A percentile compares a stretch with the other conserved stretches of the same genome.
Conservation (phyloP, 1,140 invertebrate genomes). For the Matsumurasca onukii region DNA sequence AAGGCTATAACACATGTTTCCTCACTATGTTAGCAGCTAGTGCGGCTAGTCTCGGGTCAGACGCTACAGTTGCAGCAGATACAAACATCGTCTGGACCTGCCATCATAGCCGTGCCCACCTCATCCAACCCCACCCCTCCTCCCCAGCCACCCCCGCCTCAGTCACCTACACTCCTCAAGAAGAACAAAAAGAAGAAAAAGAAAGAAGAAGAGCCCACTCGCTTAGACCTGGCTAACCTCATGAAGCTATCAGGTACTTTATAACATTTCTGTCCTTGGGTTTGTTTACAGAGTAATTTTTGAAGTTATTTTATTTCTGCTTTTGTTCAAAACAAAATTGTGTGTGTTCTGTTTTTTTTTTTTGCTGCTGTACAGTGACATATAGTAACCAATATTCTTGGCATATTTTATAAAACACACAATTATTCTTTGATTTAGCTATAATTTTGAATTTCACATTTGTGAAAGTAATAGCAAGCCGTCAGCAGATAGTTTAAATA, state of each 20-base stretch:
- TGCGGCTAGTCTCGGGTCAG: conserved; percentile 45
- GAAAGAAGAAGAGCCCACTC: conserved; percentile 54
- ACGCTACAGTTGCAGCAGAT: conserved; percentile 53
- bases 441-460: too few species aligned
- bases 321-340: not conserved
- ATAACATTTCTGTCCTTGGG: not conserved
- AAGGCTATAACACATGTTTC: too few species aligned
- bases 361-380: too few species aligned
- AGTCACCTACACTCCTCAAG: conserved; percentile 49
- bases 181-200: conserved; percentile 54
- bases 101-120: conserved; percentile 48
- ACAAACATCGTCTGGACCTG: conserved; percentile 53
- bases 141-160: conserved; percentile 27
- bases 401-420: too few species aligned
- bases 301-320: not conserved
- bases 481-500: too few species aligned
- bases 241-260: conserved; percentile 56
- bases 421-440: too few species aligned
- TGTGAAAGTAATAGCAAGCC: too few species aligned
- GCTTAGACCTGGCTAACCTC: conserved; percentile 55
- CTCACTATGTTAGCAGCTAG: conserved; percentile 41
- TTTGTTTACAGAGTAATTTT: too few species aligned
- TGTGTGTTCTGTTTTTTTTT: too few species aligned
- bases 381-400: too few species aligned
- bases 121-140: conserved; percentile 33